Percentiles rank a stretch among this genome's conserved stretches.
Conservation (phyloP, 35 echinoderm and acorn worm genomes). For the Nesometra sesokonis region DNA sequence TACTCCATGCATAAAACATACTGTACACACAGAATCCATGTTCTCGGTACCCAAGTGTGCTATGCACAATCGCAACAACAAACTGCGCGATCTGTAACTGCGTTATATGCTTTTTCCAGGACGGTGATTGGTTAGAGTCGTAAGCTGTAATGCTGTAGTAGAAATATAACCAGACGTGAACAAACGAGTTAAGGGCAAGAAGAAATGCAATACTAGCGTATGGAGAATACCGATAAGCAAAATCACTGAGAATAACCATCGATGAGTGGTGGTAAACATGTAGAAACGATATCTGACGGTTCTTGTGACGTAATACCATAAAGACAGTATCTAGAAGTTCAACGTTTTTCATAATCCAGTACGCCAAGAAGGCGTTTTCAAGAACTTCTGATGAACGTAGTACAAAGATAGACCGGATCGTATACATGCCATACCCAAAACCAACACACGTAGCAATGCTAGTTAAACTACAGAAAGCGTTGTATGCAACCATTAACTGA, state of each 20-base stretch:
- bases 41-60: constrained; percentile 44
- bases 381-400: constrained; percentile 30
- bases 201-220: constrained; percentile 75
- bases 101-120: constrained; percentile 81
- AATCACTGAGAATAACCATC: constrained; percentile 91
- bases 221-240: constrained; percentile 57
- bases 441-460: constrained; percentile 51
- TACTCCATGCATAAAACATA: constrained; percentile 51
- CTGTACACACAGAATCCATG: constrained; percentile 81
- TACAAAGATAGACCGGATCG: constrained; percentile 37
- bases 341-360: constrained; percentile 66
- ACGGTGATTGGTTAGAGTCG: constrained; percentile 25
- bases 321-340: constrained; percentile 85
- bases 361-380: constrained; percentile 55
- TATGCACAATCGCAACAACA: constrained; percentile 61
- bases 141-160: constrained; percentile 78
- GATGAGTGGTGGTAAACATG: constrained; percentile 85
- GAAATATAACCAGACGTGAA: constrained; percentile 85
- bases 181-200: constrained; percentile 65
- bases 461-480: constrained; percentile 56
- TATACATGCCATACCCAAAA: constrained; percentile 40
- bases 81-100: constrained; percentile 81
- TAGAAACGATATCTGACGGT: constrained; percentile 87
- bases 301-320: constrained; percentile 87
- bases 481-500: constrained; percentile 72